Conservation (phyloP, 2,113 vertebrate genomes). For the Salvelinus namaycush region DNA sequence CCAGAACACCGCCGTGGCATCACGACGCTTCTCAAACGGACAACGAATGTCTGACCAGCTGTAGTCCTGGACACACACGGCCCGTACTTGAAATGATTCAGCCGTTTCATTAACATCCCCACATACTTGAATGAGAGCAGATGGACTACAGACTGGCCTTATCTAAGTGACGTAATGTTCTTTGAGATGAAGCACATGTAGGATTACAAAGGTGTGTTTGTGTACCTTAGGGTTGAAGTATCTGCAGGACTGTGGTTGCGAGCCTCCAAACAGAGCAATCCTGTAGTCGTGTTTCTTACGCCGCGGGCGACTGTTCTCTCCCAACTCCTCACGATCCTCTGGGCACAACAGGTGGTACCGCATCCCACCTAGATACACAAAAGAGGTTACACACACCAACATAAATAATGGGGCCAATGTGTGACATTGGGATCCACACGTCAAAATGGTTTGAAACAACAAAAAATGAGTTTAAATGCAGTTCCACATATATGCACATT, state of each 20-base stretch:
- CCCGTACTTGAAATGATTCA: no score
- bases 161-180: neutral
- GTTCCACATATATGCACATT: no score
- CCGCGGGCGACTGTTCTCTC: slow-evolving; percentile 89
- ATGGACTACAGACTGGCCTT: neutral
- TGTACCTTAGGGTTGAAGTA: slow-evolving; percentile 97
- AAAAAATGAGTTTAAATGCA: no score
- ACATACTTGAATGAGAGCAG: neutral
- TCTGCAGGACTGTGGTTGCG: slow-evolving; percentile 95
- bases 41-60: slow-evolving; percentile 97
- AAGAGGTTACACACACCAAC: neutral
- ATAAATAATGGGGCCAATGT: no score
- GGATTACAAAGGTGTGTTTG: neutral
- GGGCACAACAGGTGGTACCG: slow-evolving; percentile 65
- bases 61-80: slow-evolving; percentile 79
- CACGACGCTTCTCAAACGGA: slow-evolving; percentile 95
- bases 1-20: slow-evolving; percentile 95
- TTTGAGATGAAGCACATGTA: neutral
- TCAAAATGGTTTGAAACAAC: no score
- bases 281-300: slow-evolving; percentile 94
- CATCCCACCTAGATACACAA: slow-evolving; percentile 60
- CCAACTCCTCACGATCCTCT: slow-evolving; percentile 91
- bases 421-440: no score
- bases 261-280: slow-evolving; percentile 95
- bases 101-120: no score